These are phyloP conservation scores for Phataginus tricuspis DNA, from an alignment of 2,797 vertebrate genomes.

Conservation along the genomic window DNA sequence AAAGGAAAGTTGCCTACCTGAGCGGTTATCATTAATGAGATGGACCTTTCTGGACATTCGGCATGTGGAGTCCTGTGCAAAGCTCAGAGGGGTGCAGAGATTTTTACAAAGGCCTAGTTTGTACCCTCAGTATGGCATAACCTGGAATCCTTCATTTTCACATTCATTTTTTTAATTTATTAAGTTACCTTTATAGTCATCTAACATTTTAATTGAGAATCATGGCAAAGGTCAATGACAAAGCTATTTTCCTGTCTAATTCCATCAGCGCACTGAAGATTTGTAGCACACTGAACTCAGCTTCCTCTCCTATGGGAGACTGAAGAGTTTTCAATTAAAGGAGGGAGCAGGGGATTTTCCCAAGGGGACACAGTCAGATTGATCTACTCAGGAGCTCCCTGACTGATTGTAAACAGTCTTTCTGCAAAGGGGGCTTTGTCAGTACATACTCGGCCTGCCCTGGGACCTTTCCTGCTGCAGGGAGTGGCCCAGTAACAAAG, in stretches of 20 bases:
- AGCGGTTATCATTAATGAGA: neutral
- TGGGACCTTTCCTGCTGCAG: neutral
- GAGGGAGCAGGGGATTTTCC: neutral
- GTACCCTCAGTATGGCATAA: neutral
- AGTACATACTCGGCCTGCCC: accelerated
- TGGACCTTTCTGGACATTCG: neutral
- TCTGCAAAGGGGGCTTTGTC: neutral
- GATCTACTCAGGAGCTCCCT: neutral
- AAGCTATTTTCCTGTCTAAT: slow-evolving; percentile 53
- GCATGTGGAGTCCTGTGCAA: neutral
- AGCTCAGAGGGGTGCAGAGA: neutral
- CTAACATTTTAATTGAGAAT: slow-evolving; percentile 44
- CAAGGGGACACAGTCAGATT: neutral
- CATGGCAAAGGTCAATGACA: slow-evolving; percentile 28
- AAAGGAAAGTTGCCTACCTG: neutral
- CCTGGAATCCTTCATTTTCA: neutral
- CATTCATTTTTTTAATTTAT: slow-evolving; percentile 27
- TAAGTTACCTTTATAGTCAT: slow-evolving; percentile 7
- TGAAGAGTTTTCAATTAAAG: slow-evolving; percentile 29
- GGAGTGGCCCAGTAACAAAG: neutral
- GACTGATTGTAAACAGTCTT: neutral
- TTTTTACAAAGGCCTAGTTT: neutral
- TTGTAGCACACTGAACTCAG: slow-evolving; percentile 24
- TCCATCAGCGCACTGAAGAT: slow-evolving; percentile 54
- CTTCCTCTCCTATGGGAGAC: slow-evolving; percentile 53